These are phyloP conservation scores for Himantopus leucocephalus DNA, from an alignment of 2,113 vertebrate genomes.

Conservation along the genomic window DNA sequence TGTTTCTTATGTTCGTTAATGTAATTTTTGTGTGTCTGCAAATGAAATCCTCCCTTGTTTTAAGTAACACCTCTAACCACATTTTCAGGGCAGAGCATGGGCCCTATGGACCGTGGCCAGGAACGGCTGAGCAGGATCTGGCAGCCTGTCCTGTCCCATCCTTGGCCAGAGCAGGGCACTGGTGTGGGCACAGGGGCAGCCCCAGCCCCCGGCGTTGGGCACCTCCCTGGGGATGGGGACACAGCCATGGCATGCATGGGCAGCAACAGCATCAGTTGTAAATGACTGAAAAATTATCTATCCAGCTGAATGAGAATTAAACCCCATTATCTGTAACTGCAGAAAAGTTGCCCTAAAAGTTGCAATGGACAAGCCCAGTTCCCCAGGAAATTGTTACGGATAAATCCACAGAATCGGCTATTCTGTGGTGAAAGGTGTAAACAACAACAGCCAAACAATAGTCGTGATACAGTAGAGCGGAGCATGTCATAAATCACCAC, in stretches of 20 bases:
- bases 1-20: background rate
- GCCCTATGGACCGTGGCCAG: accelerated
- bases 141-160: too few species aligned
- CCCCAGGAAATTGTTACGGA: background rate
- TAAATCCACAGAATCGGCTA: background rate
- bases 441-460: background rate
- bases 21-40: background rate
- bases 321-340: background rate
- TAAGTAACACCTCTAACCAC: background rate
- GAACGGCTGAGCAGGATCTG: accelerated
- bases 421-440: background rate
- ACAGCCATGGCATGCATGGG: accelerated
- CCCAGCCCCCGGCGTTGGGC: too few species aligned
- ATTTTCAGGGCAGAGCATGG: accelerated
- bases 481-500: background rate
- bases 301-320: background rate
- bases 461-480: background rate
- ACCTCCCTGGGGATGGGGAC: background rate
- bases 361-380: background rate
- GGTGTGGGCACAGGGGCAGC: accelerated
- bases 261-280: background rate
- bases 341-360: background rate
- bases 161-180: accelerated
- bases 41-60: background rate
- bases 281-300: background rate